Base-by-base conservation (phyloP, 2,888 invertebrate genomes). In the Lasioglossum morio region DNA sequence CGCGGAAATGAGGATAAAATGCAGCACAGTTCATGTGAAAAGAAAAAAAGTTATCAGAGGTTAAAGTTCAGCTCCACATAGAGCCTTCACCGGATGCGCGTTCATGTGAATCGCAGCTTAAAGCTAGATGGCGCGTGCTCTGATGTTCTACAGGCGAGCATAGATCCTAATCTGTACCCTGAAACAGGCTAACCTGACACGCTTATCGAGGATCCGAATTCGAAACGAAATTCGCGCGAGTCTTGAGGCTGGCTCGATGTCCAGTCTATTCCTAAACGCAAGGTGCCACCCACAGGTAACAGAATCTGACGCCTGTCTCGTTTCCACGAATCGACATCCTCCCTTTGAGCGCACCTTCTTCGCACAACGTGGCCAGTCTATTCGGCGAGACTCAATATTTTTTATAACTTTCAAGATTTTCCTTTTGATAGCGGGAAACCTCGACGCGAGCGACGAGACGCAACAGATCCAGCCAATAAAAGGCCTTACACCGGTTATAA, bases 1-100 rank as follows among this genome's bases (percentile, higher is more conserved):
- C 94, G 94, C 94, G 94, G 94, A 94, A 94, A 94, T 94, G 94
- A 94, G 94, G 94, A 94, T 94, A 94, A 94, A 94, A 94, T 94
- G 93, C 94, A 93, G 94, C 94, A 93, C 92, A 93, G 93, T 93
- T 91, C 84, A 87, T 94, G 93, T 94, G 93, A 94, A 94, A 94
- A 94, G 92, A 94, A 93, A 92, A 92, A 92, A 89, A 94, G 75
- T 85, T 91, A 93, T 92, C 90, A 92, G 89, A 92, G 90, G 92
- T 94, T 94, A 93, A 76, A 94, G 92, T 93, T 91, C 89, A 93
- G 88, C 86, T 87, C 85, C 84, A 86, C 87, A 72, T 30, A 85
- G 70, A 83, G 88, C 81, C 80, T 79, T 85, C 72, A 63, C 77
- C 85, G 79, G 77, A 81, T 60, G 77, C 81, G 63, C 78, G 63